Percentiles rank a stretch among this genome's conserved stretches.
Conservation (phyloP, 2,113 vertebrate species). For the Malaclemys terrapin region DNA sequence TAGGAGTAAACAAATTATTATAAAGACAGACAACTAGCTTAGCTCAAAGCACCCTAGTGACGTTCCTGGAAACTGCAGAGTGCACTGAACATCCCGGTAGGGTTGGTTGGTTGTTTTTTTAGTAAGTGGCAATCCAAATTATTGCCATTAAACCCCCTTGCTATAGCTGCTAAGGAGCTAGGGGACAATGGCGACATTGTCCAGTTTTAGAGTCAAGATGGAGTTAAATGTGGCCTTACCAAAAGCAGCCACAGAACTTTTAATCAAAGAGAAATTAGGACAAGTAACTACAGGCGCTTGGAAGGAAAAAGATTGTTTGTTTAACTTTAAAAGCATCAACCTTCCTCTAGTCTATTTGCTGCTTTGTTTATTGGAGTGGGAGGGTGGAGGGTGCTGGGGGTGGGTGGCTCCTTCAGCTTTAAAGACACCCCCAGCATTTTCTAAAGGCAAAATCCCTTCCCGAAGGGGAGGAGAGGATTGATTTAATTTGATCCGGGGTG, state of each 20-base stretch:
- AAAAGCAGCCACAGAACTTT: not conserved
- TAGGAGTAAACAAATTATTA: rapidly evolving
- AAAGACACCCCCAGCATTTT: not conserved
- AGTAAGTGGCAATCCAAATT: not conserved
- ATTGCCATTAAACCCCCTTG: not conserved
- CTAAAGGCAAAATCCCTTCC: not conserved
- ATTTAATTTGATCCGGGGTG: not conserved
- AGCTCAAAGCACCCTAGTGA: not conserved
- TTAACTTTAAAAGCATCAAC: not conserved
- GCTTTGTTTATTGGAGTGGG: not conserved
- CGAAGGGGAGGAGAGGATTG: not conserved
- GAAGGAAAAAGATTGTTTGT: not conserved
- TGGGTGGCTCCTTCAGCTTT: slow-evolving; percentile 30
- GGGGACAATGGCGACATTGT: not conserved
- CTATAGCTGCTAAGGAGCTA: not conserved
- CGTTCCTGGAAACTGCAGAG: rapidly evolving
- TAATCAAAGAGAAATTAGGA: not conserved
- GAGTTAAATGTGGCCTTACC: not conserved
- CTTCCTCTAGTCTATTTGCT: not conserved
- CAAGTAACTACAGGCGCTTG: not conserved
- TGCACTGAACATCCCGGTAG: rapidly evolving
- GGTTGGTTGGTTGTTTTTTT: not conserved
- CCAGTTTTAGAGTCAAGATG: not conserved
- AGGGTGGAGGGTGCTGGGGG: not conserved
- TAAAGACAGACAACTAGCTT: rapidly evolving